A percentile compares a stretch with the other conserved stretches of the same genome.
phyloP scores from a whole-genome alignment of 2,113 vertebrate genomes.

The Saguinus imperator region DNA sequence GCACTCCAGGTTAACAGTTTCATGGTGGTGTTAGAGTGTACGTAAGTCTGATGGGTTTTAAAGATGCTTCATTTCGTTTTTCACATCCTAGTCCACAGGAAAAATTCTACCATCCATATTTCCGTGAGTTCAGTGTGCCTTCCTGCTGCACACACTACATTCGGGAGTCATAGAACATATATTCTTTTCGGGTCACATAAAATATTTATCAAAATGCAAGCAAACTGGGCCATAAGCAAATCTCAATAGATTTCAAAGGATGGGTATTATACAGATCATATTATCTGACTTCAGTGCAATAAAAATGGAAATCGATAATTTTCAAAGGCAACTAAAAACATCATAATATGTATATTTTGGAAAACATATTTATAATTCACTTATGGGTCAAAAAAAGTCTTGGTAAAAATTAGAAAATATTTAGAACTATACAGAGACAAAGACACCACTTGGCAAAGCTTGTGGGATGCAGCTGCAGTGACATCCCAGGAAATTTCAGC shows the following conservation, averaged over 20 bases:
- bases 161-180: too few species aligned
- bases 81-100: background rate
- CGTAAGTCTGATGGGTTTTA: background rate
- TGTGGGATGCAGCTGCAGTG: background rate
- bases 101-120: background rate
- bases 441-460: background rate
- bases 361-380: background rate
- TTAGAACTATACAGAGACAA: background rate
- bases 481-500: background rate
- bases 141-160: accelerated
- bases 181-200: too few species aligned
- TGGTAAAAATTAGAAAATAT: background rate
- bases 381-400: background rate
- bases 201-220: background rate
- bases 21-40: accelerated
- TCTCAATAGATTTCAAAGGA: background rate
- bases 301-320: background rate
- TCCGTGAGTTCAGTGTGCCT: background rate
- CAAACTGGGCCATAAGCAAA: background rate
- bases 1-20: accelerated
- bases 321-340: background rate
- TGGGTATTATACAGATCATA: accelerated
- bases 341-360: background rate
- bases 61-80: background rate
- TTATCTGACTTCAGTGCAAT: background rate